Percentiles rank a stretch among this genome's conserved stretches.
Conservation (phyloP, 2,113 vertebrate species). For the Sclerurus mexicanus region DNA sequence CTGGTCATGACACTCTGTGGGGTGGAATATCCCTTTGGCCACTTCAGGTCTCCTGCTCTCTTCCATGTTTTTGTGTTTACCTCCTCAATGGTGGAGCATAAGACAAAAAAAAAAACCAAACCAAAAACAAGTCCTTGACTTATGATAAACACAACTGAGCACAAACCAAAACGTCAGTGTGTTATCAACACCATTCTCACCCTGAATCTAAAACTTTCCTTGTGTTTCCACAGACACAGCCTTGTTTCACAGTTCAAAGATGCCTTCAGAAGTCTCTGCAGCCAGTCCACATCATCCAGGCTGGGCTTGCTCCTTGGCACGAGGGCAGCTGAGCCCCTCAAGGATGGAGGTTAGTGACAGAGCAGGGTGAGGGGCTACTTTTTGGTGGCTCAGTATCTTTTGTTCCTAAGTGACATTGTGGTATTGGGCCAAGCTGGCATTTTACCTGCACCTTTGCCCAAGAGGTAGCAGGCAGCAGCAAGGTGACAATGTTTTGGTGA, state of each 20-base stretch:
- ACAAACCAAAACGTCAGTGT: too few relatives aligned
- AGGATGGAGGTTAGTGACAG: background rate
- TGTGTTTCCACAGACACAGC: background rate
- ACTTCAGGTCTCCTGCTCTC: too few relatives aligned
- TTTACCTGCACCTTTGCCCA: background rate
- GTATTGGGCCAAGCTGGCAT: background rate
- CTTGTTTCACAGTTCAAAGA: background rate
- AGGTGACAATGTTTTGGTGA: background rate
- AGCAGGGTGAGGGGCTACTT: background rate
- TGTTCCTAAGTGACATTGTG: background rate
- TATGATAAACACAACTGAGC: too few relatives aligned
- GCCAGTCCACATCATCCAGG: rapidly evolving
- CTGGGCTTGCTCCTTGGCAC: background rate
- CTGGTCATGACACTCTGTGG: too few relatives aligned
- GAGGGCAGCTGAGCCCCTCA: background rate
- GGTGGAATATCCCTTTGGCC: too few relatives aligned
- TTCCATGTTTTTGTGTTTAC: too few relatives aligned
- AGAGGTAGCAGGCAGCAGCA: background rate
- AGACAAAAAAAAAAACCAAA: too few relatives aligned
- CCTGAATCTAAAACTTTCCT: background rate
- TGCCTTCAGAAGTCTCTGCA: background rate
- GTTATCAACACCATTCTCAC: too few relatives aligned
- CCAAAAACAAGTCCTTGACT: too few relatives aligned
- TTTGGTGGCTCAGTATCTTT: background rate
- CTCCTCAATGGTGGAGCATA: too few relatives aligned